Percentiles rank a stretch among this genome's conserved stretches.
Evolutionary conservation across 1,140 invertebrate genomes (phyloP).

Genomic region (Contarinia nasturtii): DNA sequence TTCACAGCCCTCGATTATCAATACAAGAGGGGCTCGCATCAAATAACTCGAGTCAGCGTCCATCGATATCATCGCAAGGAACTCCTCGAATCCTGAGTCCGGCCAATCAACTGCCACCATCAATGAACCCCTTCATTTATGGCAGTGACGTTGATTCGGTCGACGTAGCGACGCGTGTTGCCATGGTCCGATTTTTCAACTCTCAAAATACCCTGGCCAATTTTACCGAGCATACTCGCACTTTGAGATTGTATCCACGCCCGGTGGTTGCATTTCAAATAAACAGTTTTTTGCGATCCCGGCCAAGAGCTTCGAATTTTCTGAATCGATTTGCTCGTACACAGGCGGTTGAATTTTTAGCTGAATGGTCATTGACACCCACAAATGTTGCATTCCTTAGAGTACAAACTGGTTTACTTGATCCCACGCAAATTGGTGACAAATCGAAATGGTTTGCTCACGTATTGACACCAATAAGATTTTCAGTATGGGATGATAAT

Average conservation of each 20-base stretch:
- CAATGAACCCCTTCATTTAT: slow-evolving; percentile 77
- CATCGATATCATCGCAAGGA: slow-evolving; percentile 20
- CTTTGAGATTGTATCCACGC: slow-evolving; percentile 84
- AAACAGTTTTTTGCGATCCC: slow-evolving; percentile 88
- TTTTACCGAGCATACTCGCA: slow-evolving; percentile 94
- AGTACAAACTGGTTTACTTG: slow-evolving; percentile 90
- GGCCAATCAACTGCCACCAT: slow-evolving; percentile 13
- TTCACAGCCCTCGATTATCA: slow-evolving; percentile 8
- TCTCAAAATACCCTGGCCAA: slow-evolving; percentile 92
- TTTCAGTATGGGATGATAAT: slow-evolving; percentile 78
- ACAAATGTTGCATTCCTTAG: slow-evolving; percentile 92
- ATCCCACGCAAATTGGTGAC: slow-evolving; percentile 88
- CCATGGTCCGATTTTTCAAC: slow-evolving; percentile 98
- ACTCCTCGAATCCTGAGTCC: slow-evolving; percentile 18
- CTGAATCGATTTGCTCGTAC: slow-evolving; percentile 78
- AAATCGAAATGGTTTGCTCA: slow-evolving; percentile 90
- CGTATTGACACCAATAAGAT: slow-evolving; percentile 71
- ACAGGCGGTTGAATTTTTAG: slow-evolving; percentile 95
- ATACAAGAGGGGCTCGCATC: slow-evolving; percentile 17
- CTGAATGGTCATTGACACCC: slow-evolving; percentile 94
- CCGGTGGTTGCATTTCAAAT: slow-evolving; percentile 98
- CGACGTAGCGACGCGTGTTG: slow-evolving; percentile 93
- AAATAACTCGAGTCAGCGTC: slow-evolving; percentile 15
- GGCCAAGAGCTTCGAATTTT: slow-evolving; percentile 72
- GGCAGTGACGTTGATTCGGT: slow-evolving; percentile 95